A percentile compares a stretch with the other conserved stretches of the same genome.
Evolutionary conservation across 1,140 invertebrate genomes (phyloP).

Genomic region (Frieseomelitta varia): DNA sequence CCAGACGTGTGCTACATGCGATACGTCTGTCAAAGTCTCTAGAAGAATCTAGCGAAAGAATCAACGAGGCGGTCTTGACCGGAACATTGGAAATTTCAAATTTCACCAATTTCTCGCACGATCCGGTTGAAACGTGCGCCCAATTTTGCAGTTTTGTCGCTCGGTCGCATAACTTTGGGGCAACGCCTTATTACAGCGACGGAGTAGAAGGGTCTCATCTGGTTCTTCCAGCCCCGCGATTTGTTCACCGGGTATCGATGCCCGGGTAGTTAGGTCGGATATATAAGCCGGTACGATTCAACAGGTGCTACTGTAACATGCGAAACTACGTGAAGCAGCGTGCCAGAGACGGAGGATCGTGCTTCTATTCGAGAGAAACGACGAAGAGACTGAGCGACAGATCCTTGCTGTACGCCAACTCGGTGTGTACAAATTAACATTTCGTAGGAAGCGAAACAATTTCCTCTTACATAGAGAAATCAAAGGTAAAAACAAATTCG

Average conservation of each 20-base stretch:
- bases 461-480: too few relatives aligned
- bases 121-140: too few relatives aligned
- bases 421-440: too few relatives aligned
- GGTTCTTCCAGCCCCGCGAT: slow-evolving; percentile 28
- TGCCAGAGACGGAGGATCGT: background rate
- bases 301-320: slow-evolving; percentile 56
- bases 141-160: background rate
- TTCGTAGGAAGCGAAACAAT: too few relatives aligned
- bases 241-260: slow-evolving; percentile 5
- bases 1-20: too few relatives aligned
- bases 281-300: slow-evolving; percentile 52
- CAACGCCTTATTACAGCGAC: background rate
- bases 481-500: background rate
- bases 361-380: background rate
- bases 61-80: too few relatives aligned
- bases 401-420: background rate
- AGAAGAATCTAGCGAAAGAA: too few relatives aligned
- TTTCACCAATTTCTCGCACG: too few relatives aligned
- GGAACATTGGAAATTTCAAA: too few relatives aligned
- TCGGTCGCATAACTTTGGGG: slow-evolving; percentile 6
- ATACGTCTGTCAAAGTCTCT: too few relatives aligned
- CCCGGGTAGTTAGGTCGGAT: slow-evolving; percentile 4
- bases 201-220: background rate
- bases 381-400: background rate
- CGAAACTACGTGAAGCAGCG: slow-evolving; percentile 26